Evolutionary conservation across 2,113 vertebrate species (phyloP).

Genomic region (Muscicapa adusta): DNA sequence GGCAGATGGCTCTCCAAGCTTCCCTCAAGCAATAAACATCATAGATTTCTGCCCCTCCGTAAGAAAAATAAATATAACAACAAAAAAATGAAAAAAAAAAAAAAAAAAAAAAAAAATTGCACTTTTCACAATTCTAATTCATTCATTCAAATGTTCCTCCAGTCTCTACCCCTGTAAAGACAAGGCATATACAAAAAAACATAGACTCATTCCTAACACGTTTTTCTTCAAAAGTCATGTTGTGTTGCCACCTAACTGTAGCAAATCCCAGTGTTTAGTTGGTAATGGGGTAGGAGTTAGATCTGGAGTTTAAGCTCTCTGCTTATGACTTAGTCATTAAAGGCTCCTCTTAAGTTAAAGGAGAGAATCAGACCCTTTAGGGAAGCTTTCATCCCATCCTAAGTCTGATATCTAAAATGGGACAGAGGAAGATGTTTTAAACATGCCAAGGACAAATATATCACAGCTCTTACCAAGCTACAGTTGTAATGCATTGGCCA

Average conservation of each 20-base stretch:
- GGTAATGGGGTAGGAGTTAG: rapidly evolving
- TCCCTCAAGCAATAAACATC: background rate
- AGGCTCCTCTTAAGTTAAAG: background rate
- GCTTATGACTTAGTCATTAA: background rate
- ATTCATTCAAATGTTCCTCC: background rate
- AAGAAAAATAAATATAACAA: background rate
- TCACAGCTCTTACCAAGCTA: background rate
- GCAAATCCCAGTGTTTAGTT: background rate
- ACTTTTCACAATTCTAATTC: background rate
- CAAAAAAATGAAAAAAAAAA: background rate
- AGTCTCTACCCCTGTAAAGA: background rate
- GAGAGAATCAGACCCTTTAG: background rate
- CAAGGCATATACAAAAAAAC: background rate
- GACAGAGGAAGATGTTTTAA: background rate
- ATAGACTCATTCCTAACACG: rapidly evolving
- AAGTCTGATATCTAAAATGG: background rate
- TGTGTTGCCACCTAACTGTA: background rate
- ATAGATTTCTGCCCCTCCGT: rapidly evolving
- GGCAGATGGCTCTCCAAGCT: background rate
- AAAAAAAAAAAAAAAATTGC: background rate
- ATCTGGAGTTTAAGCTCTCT: background rate
- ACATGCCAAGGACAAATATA: background rate
- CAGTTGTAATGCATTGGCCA: background rate
- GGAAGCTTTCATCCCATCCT: background rate
- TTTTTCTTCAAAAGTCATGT: background rate